A percentile compares a stretch with the other conserved stretches of the same genome.
phyloP scores from a whole-genome alignment of 2,113 vertebrate genomes.

The Nesogale talazaci region DNA sequence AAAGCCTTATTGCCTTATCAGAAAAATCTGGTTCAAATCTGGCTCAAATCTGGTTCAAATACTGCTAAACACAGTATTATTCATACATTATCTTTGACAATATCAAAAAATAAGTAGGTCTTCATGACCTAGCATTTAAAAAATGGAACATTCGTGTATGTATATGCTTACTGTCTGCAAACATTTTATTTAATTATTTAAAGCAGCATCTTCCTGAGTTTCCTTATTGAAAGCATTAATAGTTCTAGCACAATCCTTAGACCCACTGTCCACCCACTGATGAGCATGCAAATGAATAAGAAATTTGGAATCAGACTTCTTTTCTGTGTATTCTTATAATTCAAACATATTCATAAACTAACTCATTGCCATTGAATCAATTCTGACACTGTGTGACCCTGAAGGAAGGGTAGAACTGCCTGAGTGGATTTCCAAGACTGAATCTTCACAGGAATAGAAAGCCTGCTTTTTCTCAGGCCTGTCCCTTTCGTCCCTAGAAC shows the following conservation, averaged over 20 bases:
- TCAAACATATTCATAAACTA: slow-evolving; percentile 56
- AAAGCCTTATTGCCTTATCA: slow-evolving; percentile 64
- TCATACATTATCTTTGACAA: too few species aligned
- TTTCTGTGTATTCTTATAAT: slow-evolving; percentile 44
- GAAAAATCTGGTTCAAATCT: slow-evolving; percentile 39
- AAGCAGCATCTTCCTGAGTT: slow-evolving; percentile 46
- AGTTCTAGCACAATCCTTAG: slow-evolving; percentile 29
- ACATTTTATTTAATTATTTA: slow-evolving; percentile 58
- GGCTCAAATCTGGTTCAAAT: slow-evolving; percentile 35
- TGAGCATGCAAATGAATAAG: slow-evolving; percentile 53
- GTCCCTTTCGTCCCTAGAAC: slow-evolving; percentile 49
- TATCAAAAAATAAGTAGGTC: slow-evolving; percentile 16
- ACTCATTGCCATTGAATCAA: too few species aligned
- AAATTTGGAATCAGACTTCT: slow-evolving; percentile 45
- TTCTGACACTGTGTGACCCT: too few species aligned
- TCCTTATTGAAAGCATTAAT: slow-evolving; percentile 47
- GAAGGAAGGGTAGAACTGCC: too few species aligned
- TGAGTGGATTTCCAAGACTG: too few species aligned
- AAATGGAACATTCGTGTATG: slow-evolving; percentile 52
- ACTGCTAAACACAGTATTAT: slow-evolving; percentile 56
- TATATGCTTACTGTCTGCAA: slow-evolving; percentile 35
- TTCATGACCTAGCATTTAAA: slow-evolving; percentile 51
- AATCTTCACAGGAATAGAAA: too few species aligned
- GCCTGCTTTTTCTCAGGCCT: neutral
- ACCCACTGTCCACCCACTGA: neutral